Evolutionary conservation across 2,113 vertebrate species (phyloP).

Genomic region (Phyllostomus discolor): DNA sequence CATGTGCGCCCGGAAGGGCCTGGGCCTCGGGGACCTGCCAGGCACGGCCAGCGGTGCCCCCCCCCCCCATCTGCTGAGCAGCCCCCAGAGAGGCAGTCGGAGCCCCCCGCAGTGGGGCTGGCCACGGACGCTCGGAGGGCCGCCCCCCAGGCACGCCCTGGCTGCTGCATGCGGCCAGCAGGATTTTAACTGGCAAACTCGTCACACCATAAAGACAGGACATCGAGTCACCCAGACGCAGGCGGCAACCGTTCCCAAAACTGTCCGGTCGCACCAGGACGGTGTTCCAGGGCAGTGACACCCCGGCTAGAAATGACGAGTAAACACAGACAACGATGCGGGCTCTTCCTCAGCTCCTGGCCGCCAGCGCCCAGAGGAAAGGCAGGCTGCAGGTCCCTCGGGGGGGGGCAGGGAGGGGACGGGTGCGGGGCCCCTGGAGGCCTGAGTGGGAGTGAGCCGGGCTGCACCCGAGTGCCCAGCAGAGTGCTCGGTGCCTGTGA

Average conservation of each 20-base stretch:
- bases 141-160: too few species aligned
- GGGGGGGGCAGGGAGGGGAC: too few species aligned
- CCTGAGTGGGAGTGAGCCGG: too few species aligned
- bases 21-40: neutral
- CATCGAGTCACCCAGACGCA: too few species aligned
- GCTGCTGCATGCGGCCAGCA: neutral
- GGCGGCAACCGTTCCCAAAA: neutral
- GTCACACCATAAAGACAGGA: neutral
- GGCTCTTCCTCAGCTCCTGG: neutral
- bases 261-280: fast-evolving
- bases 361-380: fast-evolving
- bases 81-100: neutral
- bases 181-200: neutral
- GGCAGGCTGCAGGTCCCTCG: neutral
- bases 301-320: neutral
- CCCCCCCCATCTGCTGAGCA: neutral
- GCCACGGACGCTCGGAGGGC: neutral
- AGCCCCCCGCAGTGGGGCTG: too few species aligned
- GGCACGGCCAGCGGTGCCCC: fast-evolving
- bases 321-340: fast-evolving
- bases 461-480: too few species aligned
- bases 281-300: neutral
- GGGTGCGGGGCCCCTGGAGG: too few species aligned
- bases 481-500: too few species aligned
- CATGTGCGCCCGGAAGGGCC: neutral